Evolutionary conservation across 2,888 invertebrate species (phyloP).

Genomic region (Drosophila peninsularis): DNA sequence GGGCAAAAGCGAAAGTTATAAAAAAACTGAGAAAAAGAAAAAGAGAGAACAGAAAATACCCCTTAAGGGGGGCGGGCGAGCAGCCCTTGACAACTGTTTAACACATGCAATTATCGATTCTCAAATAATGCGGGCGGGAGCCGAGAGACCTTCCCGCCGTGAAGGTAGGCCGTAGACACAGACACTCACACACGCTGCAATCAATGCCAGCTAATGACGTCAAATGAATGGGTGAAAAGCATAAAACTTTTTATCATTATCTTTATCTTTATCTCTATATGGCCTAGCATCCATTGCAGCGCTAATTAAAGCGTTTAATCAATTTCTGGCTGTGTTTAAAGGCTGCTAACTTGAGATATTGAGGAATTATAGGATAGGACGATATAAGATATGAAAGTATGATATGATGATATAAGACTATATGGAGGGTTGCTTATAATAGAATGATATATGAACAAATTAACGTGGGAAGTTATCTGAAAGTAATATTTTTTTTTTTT

Average conservation of each 20-base stretch:
- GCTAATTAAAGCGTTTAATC: neutral
- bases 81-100: conserved; percentile 42
- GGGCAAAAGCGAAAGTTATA: conserved; percentile 45
- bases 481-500: too few species aligned
- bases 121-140: conserved; percentile 52
- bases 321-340: neutral
- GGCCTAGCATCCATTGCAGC: neutral
- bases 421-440: neutral
- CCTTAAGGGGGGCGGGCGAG: conserved; percentile 9
- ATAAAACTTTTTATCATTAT: neutral
- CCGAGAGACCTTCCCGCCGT: conserved; percentile 11
- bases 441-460: too few species aligned
- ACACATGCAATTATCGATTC: conserved; percentile 72
- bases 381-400: neutral
- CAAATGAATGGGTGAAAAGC: conserved; percentile 25
- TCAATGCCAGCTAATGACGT: conserved; percentile 53
- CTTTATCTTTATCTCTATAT: neutral
- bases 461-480: neutral
- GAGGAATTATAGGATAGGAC: neutral
- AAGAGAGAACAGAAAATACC: neutral
- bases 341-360: neutral
- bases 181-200: conserved; percentile 38
- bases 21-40: neutral
- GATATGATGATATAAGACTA: too few species aligned
- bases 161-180: conserved; percentile 32